Evolutionary conservation across 2,113 vertebrate species (phyloP).

Genomic region (Chamaea fasciata): DNA sequence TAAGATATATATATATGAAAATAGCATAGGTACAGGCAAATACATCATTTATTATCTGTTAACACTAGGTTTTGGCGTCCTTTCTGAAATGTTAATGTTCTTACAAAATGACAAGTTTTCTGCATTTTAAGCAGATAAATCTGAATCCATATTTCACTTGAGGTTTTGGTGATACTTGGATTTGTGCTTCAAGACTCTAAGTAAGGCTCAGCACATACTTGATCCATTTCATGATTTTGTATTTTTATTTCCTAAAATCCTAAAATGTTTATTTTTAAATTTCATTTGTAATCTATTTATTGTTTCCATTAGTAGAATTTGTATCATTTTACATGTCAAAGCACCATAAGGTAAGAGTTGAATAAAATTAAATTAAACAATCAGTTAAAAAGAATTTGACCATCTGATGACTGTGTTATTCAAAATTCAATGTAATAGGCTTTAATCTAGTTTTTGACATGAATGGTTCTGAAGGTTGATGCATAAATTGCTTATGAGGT

Average conservation of each 20-base stretch:
- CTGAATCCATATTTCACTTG: fast-evolving
- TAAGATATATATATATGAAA: background rate
- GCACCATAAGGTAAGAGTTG: background rate
- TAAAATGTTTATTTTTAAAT: background rate
- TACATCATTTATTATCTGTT: background rate
- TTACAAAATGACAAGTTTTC: background rate
- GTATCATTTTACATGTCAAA: background rate
- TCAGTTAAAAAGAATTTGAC: background rate
- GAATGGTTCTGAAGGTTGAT: background rate
- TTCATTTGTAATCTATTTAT: background rate
- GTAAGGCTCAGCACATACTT: background rate
- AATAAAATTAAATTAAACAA: background rate
- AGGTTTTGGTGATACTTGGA: background rate
- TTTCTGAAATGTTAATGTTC: background rate
- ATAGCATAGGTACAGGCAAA: background rate
- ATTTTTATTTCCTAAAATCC: background rate
- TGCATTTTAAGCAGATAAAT: background rate
- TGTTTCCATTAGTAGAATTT: background rate
- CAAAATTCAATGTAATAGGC: background rate
- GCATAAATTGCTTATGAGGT: background rate
- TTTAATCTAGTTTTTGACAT: background rate
- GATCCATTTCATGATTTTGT: background rate
- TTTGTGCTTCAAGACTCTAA: background rate
- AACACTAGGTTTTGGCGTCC: background rate
- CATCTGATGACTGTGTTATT: background rate